These are phyloP conservation scores for Plecotus auritus DNA, from an alignment of 2,113 vertebrate genomes.

Conservation along the genomic window DNA sequence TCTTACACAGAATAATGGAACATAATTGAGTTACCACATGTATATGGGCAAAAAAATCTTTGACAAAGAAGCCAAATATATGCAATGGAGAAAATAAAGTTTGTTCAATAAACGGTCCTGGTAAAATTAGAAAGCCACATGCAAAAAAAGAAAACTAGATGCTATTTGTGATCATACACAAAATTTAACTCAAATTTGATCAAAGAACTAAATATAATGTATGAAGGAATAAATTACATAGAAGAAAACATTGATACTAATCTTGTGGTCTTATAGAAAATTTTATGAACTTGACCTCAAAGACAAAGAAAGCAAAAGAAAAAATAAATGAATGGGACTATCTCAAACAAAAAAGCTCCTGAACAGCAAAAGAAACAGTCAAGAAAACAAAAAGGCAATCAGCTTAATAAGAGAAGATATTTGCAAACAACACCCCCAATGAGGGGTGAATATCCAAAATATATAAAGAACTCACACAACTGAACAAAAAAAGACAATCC, in stretches of 20 bases:
- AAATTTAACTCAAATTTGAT: not conserved
- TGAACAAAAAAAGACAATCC: not conserved
- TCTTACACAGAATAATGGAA: not conserved
- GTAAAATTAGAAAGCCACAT: not conserved
- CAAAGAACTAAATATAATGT: not conserved
- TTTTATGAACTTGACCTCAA: not conserved
- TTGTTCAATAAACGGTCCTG: not conserved
- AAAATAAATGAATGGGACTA: not conserved
- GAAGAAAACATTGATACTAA: not conserved
- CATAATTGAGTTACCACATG: not conserved
- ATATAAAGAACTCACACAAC: not conserved
- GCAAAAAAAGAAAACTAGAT: not conserved
- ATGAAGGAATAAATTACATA: not conserved
- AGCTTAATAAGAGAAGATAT: not conserved
- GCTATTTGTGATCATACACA: not conserved
- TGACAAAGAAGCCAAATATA: not conserved
- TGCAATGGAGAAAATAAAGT: not conserved
- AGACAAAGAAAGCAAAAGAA: not conserved
- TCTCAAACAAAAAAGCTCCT: not conserved
- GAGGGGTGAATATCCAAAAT: not conserved
- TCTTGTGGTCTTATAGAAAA: not conserved
- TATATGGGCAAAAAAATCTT: not conserved
- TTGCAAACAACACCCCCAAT: not conserved
- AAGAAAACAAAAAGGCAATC: not conserved
- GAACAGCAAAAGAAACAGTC: not conserved